Percentiles rank a stretch among this genome's conserved stretches.
Conservation (phyloP, 2,113 vertebrate species). For the Petrocephalus zakoni region DNA sequence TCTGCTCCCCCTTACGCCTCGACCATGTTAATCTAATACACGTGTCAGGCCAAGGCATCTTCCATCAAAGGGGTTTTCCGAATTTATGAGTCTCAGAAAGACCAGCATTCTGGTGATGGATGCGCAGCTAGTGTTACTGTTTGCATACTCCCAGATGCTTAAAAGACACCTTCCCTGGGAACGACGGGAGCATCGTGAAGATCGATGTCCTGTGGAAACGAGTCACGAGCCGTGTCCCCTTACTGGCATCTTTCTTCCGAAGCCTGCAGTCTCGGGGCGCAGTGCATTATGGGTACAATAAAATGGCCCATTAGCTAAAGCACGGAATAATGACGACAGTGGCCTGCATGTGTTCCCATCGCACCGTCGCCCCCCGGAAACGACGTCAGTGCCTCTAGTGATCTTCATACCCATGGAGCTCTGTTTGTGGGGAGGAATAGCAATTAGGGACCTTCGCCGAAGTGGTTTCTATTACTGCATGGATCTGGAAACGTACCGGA, state of each 20-base stretch:
- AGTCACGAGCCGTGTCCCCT: neutral
- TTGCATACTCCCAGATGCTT: neutral
- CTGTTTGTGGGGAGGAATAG: neutral
- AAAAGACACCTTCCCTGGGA: neutral
- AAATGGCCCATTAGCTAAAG: conserved; percentile 10
- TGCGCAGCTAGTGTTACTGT: no score
- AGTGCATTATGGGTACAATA: conserved; percentile 5
- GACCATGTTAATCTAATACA: neutral
- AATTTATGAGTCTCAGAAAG: neutral
- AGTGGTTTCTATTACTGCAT: neutral
- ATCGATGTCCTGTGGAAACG: neutral
- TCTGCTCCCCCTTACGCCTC: neutral
- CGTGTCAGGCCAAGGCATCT: neutral
- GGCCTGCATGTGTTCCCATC: neutral
- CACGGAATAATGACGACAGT: neutral
- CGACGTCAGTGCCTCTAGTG: neutral
- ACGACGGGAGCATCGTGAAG: neutral
- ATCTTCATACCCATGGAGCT: neutral
- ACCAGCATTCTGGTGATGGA: neutral
- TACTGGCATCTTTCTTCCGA: no score
- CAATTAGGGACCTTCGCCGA: neutral
- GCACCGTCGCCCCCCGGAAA: neutral
- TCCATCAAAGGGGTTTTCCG: neutral
- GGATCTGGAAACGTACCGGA: neutral
- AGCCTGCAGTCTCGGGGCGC: neutral